Conservation (phyloP, 1,140 invertebrate genomes). For the Nymphalis io region DNA sequence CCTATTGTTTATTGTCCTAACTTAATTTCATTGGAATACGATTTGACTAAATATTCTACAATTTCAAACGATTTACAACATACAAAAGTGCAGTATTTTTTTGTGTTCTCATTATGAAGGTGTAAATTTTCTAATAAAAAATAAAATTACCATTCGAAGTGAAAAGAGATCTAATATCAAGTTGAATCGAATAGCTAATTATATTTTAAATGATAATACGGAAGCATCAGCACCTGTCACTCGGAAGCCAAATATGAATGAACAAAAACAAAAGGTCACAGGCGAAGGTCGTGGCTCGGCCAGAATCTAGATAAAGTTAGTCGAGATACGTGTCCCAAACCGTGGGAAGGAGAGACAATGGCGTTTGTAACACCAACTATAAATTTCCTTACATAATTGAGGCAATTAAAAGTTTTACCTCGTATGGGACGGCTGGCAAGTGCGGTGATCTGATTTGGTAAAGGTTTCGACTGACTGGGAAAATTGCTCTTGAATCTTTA, state of each 20-base stretch:
- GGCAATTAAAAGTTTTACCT: slow-evolving; percentile 16
- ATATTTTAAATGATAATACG: slow-evolving; percentile 11
- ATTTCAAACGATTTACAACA: too few species aligned
- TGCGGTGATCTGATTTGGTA: not conserved
- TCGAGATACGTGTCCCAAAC: slow-evolving; percentile 50
- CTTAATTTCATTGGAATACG: not conserved
- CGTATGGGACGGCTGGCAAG: not conserved
- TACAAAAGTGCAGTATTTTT: too few species aligned
- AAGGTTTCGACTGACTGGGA: too few species aligned
- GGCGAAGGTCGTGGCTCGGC: slow-evolving; percentile 46
- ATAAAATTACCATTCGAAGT: too few species aligned
- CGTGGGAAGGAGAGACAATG: slow-evolving; percentile 49
- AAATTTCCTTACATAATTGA: slow-evolving; percentile 25
- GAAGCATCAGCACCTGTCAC: slow-evolving; percentile 28
- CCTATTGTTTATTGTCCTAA: not conserved
- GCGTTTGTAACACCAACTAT: slow-evolving; percentile 11
- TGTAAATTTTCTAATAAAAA: too few species aligned
- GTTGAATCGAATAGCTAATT: not conserved
- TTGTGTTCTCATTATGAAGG: too few species aligned
- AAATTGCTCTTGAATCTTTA: not conserved
- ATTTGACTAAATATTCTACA: too few species aligned
- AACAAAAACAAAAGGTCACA: slow-evolving; percentile 43
- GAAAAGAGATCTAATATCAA: too few species aligned
- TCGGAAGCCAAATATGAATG: slow-evolving; percentile 24
- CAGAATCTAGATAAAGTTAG: slow-evolving; percentile 52